These are phyloP conservation scores for Mugil cephalus DNA, from an alignment of 2,113 vertebrate species.

Conservation along the genomic window DNA sequence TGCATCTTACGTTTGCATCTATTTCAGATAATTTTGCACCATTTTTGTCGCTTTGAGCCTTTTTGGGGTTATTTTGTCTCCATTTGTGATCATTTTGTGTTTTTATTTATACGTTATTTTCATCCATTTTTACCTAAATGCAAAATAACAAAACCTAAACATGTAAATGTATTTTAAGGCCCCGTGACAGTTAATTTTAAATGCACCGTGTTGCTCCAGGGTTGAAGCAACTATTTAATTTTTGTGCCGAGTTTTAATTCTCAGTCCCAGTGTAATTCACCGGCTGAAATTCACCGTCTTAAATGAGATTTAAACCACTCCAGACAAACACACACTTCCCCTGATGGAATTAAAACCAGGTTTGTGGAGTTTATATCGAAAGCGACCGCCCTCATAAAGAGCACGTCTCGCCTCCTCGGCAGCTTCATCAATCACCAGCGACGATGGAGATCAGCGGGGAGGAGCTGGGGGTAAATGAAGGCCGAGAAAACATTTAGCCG, in stretches of 20 bases:
- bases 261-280: not conserved
- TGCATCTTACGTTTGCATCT: too few relatives aligned
- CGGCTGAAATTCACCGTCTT: not conserved
- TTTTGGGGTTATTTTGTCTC: too few relatives aligned
- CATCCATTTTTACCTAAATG: too few relatives aligned
- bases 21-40: too few relatives aligned
- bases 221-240: conserved; percentile 5
- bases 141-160: too few relatives aligned
- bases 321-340: not conserved
- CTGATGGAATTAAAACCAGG: not conserved
- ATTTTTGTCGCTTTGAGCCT: too few relatives aligned
- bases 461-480: conserved; percentile 31
- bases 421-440: conserved; percentile 37
- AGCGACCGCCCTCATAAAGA: conserved; percentile 12
- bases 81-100: too few relatives aligned
- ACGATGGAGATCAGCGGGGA: conserved; percentile 39
- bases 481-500: conserved; percentile 38
- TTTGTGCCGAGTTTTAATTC: conserved; percentile 26
- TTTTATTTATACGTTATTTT: too few relatives aligned
- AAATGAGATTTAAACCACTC: conserved; percentile 7
- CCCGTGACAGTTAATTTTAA: too few relatives aligned
- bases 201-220: not conserved
- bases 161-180: too few relatives aligned
- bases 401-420: not conserved
- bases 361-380: not conserved